Evolutionary conservation across 2,797 vertebrate genomes (phyloP), one percentile per base, ranked within the genome.

Genomic region (Orestias chungarensis): DNA sequence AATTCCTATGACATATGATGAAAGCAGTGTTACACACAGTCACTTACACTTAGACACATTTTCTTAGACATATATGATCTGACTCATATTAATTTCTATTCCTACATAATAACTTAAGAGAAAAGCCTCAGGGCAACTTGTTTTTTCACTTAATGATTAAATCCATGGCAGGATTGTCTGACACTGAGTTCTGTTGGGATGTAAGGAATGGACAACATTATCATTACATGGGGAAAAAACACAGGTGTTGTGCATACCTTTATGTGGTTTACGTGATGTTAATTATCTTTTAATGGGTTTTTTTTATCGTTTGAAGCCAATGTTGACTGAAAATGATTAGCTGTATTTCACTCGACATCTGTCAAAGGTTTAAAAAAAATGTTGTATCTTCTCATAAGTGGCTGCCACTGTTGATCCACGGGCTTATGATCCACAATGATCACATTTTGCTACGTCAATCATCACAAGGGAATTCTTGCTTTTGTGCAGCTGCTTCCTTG

Each of bases 351-450:
- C 54, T 9, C 10, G 29, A 8, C 12, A 61, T 77, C 52, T 67
- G 65, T 76, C 64, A 59, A 65, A 75, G 80, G 82, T 70, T 78
- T 67, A 82, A 82, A 86, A 68, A 35, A 42, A 33, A 42, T 70
- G 74, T n/a, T n/a, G n/a, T n/a, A n/a, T n/a, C 71, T 68, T 74
- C 71, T 68, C 77, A 77, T 88, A 86, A 86, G 86, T 64, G 78
- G 70, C 67, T 71, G 68, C 79, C 68, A 64, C 50, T 10, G 18
- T 67, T 54, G 59, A 81, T 73, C 81, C 78, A 85, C 74, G 79
- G 72, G 89, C 84, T 68, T 42, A 57, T 91, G 91, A 91, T 82
- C 85, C 85, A 76, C 81, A 87, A 40, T 66, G 81, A 82, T 87
- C 88, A 80, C 86, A 85, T 79, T 66, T 79, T 83, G 76, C 85